Base-by-base conservation (phyloP, 2,888 invertebrate genomes). In the Phymatocera aterrima region DNA sequence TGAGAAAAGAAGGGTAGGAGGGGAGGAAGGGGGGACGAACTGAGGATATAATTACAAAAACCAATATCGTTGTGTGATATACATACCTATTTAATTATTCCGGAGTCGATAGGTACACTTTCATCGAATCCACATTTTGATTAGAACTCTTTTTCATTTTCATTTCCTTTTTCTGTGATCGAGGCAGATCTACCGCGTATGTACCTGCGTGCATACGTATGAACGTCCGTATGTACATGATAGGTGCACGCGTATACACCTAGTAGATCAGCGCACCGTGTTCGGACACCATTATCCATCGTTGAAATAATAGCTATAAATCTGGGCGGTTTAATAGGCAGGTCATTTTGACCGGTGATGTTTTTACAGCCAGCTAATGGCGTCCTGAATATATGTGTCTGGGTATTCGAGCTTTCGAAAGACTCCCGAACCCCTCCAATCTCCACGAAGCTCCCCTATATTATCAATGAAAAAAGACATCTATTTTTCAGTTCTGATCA, bases 261-360 rank as follows among this genome's bases (percentile, higher is more conserved):
- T 48, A n/a, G n/a, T n/a, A n/a, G 18, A 6, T 48, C 4, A 24
- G 61, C 12, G 37, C 5, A 15, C n/a, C n/a, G 28, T 51, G 34
- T 70, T 24, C 31, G 51, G 70, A 48, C 70, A 34, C 70, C 70
- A 70, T 70, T 70, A 70, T 46, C 46, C 48, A 51, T 68, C 65
- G 65, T 43, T 43, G 43, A 40, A 72, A 72, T 40, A 75, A 57
- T 57, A n/a, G 57, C 74, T 40, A 75, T 75, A 75, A 75, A 75
- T 75, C 74, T 75, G 24, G 21, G 15, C 24, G 74, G 28, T 75
- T 75, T 75, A 75, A 75, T 57, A 75, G 74, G 74, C 37, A 57
- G 57, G 57, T 57, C 57, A 75, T 75, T 75, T 57, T 37, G 74
- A 57, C 40, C 74, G 74, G 24, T 75, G 74, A 75, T 75, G 74